Conservation (phyloP, 1,140 invertebrate species). For the Caerostris extrusa region DNA sequence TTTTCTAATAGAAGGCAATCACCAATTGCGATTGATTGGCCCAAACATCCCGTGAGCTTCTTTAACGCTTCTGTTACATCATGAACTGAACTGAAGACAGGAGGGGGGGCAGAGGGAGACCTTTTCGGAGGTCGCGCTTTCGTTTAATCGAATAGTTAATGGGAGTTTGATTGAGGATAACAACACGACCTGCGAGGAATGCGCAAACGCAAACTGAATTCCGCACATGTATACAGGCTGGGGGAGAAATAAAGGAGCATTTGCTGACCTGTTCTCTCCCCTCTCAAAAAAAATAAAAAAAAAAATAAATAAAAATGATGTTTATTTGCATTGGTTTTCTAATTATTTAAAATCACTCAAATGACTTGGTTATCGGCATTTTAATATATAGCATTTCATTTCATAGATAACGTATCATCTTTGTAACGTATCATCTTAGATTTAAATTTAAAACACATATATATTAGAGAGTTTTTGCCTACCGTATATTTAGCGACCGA, state of each 20-base stretch:
- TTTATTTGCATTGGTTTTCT: too few species aligned
- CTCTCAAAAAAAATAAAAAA: too few species aligned
- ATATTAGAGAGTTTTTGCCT: too few species aligned
- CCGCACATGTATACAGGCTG: neutral
- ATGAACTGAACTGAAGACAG: neutral
- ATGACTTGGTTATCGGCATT: too few species aligned
- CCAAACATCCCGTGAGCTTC: neutral
- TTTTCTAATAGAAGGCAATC: neutral
- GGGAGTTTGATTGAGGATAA: conserved; percentile 60
- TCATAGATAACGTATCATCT: too few species aligned
- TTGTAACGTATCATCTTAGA: too few species aligned
- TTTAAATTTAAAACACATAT: too few species aligned
- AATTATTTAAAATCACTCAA: too few species aligned
- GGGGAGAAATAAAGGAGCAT: neutral
- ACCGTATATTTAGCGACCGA: too few species aligned
- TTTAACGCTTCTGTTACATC: neutral
- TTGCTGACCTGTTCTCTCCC: too few species aligned
- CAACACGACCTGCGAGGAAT: neutral
- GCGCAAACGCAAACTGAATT: neutral
- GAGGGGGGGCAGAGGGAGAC: neutral
- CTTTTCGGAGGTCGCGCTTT: conserved; percentile 35
- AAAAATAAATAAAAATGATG: too few species aligned
- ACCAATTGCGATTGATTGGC: conserved; percentile 29
- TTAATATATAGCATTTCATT: too few species aligned
- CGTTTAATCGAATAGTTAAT: conserved; percentile 45